Evolutionary conservation across 2,113 vertebrate species (phyloP).

Genomic region (Synchiropus splendidus): DNA sequence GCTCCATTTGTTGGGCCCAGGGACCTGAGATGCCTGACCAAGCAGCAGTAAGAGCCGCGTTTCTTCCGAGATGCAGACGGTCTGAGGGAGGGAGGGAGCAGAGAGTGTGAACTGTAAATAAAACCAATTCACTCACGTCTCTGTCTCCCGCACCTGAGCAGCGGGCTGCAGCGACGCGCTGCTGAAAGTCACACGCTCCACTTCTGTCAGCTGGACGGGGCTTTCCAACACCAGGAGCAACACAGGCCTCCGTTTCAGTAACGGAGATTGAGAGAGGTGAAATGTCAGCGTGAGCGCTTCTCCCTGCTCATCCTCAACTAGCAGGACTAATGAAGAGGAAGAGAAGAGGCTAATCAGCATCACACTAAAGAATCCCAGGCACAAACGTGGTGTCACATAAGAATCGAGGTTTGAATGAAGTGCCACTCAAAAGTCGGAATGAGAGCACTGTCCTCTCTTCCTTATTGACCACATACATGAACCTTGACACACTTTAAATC

Average conservation of each 20-base stretch:
- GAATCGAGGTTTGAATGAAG: too few species aligned
- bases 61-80: conserved; percentile 66
- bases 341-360: too few species aligned
- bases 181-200: conserved; percentile 37
- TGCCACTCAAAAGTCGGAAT: too few species aligned
- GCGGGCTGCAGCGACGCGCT: conserved; percentile 47
- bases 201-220: conserved; percentile 12
- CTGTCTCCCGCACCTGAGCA: conserved; percentile 46
- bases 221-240: conserved; percentile 46
- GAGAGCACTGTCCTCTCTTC: too few species aligned
- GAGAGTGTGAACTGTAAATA: neutral
- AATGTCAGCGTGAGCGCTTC: conserved; percentile 35
- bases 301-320: conserved; percentile 27
- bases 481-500: neutral
- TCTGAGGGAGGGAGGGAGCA: conserved; percentile 44
- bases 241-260: conserved; percentile 21
- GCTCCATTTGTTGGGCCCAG: conserved; percentile 42
- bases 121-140: neutral
- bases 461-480: too few species aligned
- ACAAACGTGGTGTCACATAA: too few species aligned
- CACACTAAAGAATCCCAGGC: too few species aligned
- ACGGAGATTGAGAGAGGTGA: conserved; percentile 30
- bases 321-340: conserved; percentile 30
- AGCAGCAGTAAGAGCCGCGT: conserved; percentile 71
- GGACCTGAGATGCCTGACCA: conserved; percentile 27